phyloP scores from a whole-genome alignment of 2,113 vertebrate species.

The Typhlomys cinereus region DNA sequence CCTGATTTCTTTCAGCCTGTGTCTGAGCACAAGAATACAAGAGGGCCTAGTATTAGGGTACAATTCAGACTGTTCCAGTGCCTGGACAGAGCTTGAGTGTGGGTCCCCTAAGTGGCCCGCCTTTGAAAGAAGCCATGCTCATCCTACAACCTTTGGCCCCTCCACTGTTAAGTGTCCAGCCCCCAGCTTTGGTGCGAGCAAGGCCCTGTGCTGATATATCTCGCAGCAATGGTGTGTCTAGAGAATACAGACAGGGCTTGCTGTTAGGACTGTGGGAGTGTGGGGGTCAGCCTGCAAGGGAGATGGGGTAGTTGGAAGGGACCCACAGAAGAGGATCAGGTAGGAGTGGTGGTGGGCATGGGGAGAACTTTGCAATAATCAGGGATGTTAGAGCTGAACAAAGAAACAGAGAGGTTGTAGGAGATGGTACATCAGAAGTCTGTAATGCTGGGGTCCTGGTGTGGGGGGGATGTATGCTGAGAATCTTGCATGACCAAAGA shows the following conservation, averaged over 20 bases:
- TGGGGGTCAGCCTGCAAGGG: not conserved
- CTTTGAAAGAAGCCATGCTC: not conserved
- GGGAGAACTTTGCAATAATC: not conserved
- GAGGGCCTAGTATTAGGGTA: not conserved
- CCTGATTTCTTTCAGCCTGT: not conserved
- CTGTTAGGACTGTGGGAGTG: not conserved
- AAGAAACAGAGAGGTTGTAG: not conserved
- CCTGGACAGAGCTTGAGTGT: not conserved
- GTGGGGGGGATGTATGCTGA: rapidly evolving
- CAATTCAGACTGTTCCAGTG: not conserved
- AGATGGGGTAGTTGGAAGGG: not conserved
- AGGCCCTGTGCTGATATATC: not conserved
- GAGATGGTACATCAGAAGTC: conserved; percentile 1
- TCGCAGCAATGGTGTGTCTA: not conserved
- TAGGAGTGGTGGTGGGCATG: not conserved
- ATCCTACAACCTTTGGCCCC: not conserved
- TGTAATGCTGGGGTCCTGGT: not conserved
- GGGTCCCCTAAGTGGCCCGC: not conserved
- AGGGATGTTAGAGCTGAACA: not conserved
- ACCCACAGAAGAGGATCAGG: not conserved
- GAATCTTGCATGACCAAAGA: not conserved
- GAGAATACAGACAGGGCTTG: not conserved
- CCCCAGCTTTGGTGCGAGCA: not conserved
- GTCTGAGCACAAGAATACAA: not conserved
- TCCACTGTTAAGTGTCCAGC: not conserved